phyloP scores from a whole-genome alignment of 2,888 invertebrate species.

The Melanargia galathea region DNA sequence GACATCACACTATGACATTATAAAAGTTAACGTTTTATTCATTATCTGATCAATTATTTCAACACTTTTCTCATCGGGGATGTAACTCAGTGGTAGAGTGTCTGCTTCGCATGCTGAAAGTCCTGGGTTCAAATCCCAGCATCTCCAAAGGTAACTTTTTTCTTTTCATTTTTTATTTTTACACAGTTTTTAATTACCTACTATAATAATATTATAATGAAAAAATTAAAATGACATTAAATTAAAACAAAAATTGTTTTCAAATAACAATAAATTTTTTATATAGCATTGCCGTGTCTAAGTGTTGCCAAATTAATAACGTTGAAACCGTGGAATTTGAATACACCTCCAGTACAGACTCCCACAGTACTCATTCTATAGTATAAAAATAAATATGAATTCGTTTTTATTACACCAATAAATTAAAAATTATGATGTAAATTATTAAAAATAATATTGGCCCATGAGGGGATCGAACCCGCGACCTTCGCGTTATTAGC shows the following conservation, averaged over 20 bases:
- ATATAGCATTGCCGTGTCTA: no score
- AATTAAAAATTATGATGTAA: not conserved
- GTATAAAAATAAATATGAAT: no score
- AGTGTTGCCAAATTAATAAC: no score
- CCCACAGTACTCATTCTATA: no score
- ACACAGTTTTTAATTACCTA: not conserved
- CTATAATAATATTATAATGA: not conserved
- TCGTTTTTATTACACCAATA: not conserved
- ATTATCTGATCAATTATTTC: not conserved
- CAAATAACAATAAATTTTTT: no score
- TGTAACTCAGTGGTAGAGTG: slow-evolving; percentile 83
- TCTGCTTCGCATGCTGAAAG: slow-evolving; percentile 86
- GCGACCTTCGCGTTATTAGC: slow-evolving; percentile 79
- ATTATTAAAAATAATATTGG: slow-evolving; percentile 47
- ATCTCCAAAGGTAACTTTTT: slow-evolving; percentile 67
- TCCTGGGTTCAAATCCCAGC: slow-evolving; percentile 86
- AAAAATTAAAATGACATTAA: not conserved
- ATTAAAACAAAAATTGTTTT: not conserved
- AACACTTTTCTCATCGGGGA: slow-evolving; percentile 51
- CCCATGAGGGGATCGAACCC: slow-evolving; percentile 74
- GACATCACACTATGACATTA: not conserved
- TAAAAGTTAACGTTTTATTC: not conserved
- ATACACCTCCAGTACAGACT: no score
- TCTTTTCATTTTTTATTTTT: not conserved
- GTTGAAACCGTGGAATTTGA: no score